Base-by-base conservation (phyloP, 2,888 invertebrate species). In the Notodonta dromedarius region DNA sequence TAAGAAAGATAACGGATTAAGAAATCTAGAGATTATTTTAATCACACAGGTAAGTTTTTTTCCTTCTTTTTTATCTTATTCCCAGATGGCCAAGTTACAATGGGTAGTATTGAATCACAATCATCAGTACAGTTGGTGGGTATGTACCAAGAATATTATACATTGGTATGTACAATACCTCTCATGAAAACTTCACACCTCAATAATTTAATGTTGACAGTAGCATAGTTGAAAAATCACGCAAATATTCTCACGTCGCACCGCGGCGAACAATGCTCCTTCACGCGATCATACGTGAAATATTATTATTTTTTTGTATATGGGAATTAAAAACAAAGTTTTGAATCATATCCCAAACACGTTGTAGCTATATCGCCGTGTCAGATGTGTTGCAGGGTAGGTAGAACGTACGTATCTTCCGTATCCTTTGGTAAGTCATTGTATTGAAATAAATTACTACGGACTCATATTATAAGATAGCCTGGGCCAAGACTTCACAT, bases 281-380 rank as follows among this genome's bases (percentile, higher is more conserved):
- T 73, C 61, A 51, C 54, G 69, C 69, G 71, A 66, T 76, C 74
- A 66, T 69, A 71, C 71, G 66, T 72, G 56, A 66, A 71, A 72
- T 71, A 71, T 66, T 69, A 72, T 42, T 44, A 24, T 56, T 56
- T 56, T 56, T 16, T 56, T 24, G 35, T 39, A 39, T 54, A 14
- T 56, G 42, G 2, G 44, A 56, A 24, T 24, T 16, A 56, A 56
- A 40, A 44, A 44, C 32, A 53, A 3, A 9, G 16, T 50, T 2
- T 16, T 53, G 13, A 2, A 24, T 50, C 62, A 50, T 60, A 60
- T 58, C 59, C 39, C 46, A 44, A 0, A 46, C 46, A 46, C 50
- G 16, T 48, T 50, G 50, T 16, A 16, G 3, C 16, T 50, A n/a
- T 46, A 13, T 48, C 14, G 11, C n/a, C 48, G n/a, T 16, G 50